Evolutionary conservation across 2,888 invertebrate species (phyloP).

Genomic region (Eristalis arbustorum): DNA sequence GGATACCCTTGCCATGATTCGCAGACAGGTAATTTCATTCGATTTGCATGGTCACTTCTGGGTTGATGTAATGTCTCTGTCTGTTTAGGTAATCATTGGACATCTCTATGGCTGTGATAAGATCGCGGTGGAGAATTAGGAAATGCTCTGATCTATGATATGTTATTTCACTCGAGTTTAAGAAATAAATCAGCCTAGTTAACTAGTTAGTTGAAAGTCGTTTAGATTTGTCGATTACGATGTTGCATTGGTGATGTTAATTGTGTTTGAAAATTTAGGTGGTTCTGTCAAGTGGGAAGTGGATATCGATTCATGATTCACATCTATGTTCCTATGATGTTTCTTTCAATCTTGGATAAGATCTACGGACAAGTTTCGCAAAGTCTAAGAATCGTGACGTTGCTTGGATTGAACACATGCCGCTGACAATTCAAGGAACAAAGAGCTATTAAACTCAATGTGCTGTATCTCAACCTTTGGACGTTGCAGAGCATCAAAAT

Average conservation of each 20-base stretch:
- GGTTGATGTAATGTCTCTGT: neutral
- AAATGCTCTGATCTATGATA: neutral
- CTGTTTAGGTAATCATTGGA: constrained; percentile 55
- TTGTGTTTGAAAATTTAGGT: neutral
- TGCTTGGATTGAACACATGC: no score
- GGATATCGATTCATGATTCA: no score
- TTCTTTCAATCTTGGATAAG: no score
- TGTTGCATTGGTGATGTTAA: neutral
- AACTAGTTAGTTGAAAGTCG: neutral
- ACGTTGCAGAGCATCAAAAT: constrained; percentile 80
- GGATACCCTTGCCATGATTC: constrained; percentile 42
- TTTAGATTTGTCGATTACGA: neutral
- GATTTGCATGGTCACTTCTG: neutral
- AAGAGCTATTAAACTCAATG: no score
- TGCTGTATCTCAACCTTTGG: no score
- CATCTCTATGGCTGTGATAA: constrained; percentile 57
- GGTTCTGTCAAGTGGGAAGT: no score
- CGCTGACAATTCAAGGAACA: no score
- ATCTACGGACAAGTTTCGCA: no score
- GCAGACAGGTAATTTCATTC: constrained; percentile 41
- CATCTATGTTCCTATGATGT: no score
- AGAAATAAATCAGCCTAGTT: neutral
- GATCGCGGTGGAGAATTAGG: constrained; percentile 48
- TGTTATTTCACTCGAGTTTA: constrained; percentile 2
- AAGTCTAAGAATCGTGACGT: no score